phyloP scores from a whole-genome alignment of 30 jellyfish, hydroid and myxozoan genomes.

The Hydractinia symbiolongicarpus region DNA sequence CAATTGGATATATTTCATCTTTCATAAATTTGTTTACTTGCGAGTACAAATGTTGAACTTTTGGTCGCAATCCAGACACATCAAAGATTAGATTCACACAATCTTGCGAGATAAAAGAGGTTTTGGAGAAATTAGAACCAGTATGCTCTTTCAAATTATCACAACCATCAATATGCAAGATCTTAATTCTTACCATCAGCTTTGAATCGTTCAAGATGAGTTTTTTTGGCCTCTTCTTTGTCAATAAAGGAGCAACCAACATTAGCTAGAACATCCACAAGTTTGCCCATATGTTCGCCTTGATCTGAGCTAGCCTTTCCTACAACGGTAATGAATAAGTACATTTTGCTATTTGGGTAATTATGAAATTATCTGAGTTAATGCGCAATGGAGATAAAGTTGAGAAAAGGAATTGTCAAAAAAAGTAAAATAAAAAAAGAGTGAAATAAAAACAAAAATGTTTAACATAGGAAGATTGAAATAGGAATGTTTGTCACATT shows the following conservation, averaged over 20 bases:
- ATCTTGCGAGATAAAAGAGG: neutral
- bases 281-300: slow-evolving; percentile 57
- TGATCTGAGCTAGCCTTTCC: slow-evolving; percentile 92
- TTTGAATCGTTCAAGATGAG: too few species aligned
- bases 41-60: slow-evolving; percentile 50
- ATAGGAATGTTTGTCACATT: too few species aligned
- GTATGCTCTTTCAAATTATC: too few species aligned
- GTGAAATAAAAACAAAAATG: too few species aligned
- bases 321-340: neutral
- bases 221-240: slow-evolving; percentile 23
- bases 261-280: slow-evolving; percentile 58
- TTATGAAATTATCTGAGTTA: too few species aligned
- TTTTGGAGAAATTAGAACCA: neutral
- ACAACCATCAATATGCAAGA: too few species aligned
- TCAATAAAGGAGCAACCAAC: slow-evolving; percentile 51
- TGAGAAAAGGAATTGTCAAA: too few species aligned
- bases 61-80: slow-evolving; percentile 64
- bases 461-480: too few species aligned
- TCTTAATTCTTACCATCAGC: neutral
- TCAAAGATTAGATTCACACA: slow-evolving; percentile 31
- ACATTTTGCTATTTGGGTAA: neutral
- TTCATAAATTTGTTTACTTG: slow-evolving; percentile 58
- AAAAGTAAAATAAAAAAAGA: too few species aligned
- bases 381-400: too few species aligned
- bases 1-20: slow-evolving; percentile 69